These are phyloP conservation scores for Phyto melanocephala DNA, from an alignment of 2,888 invertebrate species.

Conservation along the genomic window DNA sequence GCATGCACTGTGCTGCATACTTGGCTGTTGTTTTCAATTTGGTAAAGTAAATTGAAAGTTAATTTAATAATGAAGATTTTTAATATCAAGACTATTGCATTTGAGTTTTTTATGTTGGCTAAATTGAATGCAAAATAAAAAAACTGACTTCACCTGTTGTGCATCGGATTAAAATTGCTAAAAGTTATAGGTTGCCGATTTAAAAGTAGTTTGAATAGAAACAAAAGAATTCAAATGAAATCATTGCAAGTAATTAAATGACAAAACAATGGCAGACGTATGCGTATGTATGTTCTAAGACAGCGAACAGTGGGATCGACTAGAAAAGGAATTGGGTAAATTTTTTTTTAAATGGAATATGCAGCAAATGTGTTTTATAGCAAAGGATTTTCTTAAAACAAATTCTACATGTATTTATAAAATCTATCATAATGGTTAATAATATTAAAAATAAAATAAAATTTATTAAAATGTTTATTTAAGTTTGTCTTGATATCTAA, in stretches of 20 bases:
- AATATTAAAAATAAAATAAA: too few relatives aligned
- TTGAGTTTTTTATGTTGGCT: too few relatives aligned
- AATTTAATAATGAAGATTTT: neutral
- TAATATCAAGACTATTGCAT: conserved; percentile 23
- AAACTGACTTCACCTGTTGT: conserved; percentile 19
- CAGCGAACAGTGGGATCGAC: neutral
- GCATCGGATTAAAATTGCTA: neutral
- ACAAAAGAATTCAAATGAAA: conserved; percentile 12
- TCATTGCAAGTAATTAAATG: conserved; percentile 22
- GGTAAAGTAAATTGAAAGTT: neutral
- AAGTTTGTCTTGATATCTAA: too few relatives aligned
- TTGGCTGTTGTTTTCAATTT: neutral
- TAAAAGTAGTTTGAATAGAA: neutral
- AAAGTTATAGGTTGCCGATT: neutral
- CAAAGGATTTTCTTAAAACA: too few relatives aligned
- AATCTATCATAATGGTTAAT: too few relatives aligned
- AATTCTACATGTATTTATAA: too few relatives aligned
- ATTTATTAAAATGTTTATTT: too few relatives aligned
- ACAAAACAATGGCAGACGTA: neutral
- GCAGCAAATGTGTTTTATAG: too few relatives aligned
- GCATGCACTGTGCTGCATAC: neutral
- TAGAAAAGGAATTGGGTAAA: too few relatives aligned
- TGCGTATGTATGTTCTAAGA: neutral
- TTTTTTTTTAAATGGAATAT: too few relatives aligned
- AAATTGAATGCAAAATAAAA: too few relatives aligned